Conservation (phyloP, 92 coral and sea anemone species). For the Desmophyllum pertusum region DNA sequence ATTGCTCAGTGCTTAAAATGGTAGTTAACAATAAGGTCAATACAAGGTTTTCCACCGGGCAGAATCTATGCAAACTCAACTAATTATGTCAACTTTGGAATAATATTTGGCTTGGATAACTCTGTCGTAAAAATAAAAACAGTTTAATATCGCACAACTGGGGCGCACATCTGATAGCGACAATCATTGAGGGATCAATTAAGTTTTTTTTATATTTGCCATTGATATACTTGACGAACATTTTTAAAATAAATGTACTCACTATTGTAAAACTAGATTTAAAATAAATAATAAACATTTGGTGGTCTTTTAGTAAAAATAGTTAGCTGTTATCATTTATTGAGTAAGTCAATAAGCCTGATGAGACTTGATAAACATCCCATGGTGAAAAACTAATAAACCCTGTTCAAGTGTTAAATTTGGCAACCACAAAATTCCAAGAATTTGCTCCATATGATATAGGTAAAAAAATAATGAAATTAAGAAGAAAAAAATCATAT, state of each 20-base stretch:
- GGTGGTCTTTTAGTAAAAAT: background rate
- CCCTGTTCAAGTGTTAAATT: background rate
- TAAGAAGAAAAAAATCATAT: background rate
- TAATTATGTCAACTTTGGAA: background rate
- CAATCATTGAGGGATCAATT: background rate
- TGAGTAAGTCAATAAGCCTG: no score
- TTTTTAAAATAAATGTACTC: background rate
- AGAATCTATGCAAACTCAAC: background rate
- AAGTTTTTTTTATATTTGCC: background rate
- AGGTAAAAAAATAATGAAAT: background rate
- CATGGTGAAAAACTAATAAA: background rate
- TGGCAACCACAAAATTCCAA: slow-evolving; percentile 18
- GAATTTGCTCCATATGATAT: background rate
- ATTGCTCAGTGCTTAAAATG: background rate
- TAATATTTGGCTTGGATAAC: background rate
- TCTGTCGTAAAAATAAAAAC: background rate
- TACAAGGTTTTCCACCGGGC: background rate
- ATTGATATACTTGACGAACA: background rate
- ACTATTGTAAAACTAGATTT: background rate
- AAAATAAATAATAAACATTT: slow-evolving; percentile 7
- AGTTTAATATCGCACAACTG: background rate
- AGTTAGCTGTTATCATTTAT: background rate
- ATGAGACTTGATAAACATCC: background rate
- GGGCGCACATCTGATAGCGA: background rate
- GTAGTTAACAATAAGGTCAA: background rate